Evolutionary conservation across 2,797 vertebrate species (phyloP), one percentile per base, ranked within the genome.

Genomic region (Pseudomugil tenellus): DNA sequence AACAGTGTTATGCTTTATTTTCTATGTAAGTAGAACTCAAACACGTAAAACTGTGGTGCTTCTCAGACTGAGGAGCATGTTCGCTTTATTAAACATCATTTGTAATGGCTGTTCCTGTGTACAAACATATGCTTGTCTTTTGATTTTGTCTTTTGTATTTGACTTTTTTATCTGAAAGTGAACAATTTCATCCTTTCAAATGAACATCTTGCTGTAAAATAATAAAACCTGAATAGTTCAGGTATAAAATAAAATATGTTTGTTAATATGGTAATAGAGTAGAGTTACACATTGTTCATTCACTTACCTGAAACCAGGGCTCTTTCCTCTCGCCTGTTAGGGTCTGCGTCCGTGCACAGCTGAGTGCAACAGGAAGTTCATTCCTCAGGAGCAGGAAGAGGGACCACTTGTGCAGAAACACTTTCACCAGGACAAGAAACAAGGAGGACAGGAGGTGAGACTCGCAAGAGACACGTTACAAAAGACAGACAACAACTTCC

Each of bases 261-360:
- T 10, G 11, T 54, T 19, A 11, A 1, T 54, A 14, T 19, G 37
- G 32, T 32, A 35, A 48, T 26, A 31, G 13, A 5, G 1, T n/a
- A n/a, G n/a, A n/a, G 19, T 39, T 19, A 6, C 41, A 6, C 41
- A 6, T 16, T 3, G 0, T 37, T 37, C n/a, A 49, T 31, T 23
- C 23, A 28, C 41, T 49, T 23, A 67, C 31, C 41, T 12, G 35
- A 23, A 56, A 46, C 10, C 37, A 32, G 72, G 14, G 43, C 39
- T 56, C 46, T 35, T 54, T 6, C 32, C 26, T 56, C 54, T 3
- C 54, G 58, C 31, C 21, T 6, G 0, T 74, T 43, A 98, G 96
- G 96, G 97, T 60, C 86, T 98, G 76, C 93, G 96, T 53, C 96
- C 95, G 1, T 95, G 90, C 48, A 96, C 96, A 60, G 93, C 93